Conservation (phyloP, 2,113 vertebrate genomes). For the Aplodontia rufa region DNA sequence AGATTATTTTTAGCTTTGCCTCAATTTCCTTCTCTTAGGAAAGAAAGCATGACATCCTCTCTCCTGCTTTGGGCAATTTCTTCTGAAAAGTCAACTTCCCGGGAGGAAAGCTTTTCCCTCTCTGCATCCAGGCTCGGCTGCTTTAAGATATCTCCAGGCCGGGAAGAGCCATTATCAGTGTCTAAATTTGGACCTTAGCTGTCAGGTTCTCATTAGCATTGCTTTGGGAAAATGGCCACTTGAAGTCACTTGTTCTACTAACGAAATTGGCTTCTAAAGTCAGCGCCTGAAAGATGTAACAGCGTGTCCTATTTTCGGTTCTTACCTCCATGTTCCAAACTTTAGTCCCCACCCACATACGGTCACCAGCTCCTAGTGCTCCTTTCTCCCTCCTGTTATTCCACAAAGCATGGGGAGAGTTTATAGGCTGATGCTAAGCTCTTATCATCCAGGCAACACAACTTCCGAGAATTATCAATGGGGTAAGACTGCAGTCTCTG, state of each 20-base stretch:
- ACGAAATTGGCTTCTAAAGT: conserved; percentile 30
- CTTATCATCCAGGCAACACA: neutral
- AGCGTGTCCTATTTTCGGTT: neutral
- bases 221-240: conserved; percentile 48
- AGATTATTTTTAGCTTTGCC: conserved; percentile 24
- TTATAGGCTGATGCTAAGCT: neutral
- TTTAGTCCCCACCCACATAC: accelerated
- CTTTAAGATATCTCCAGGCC: conserved; percentile 48
- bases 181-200: conserved; percentile 66
- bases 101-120: conserved; percentile 40
- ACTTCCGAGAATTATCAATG: neutral
- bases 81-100: conserved; percentile 61
- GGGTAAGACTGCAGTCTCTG: neutral
- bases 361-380: neutral
- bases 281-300: neutral
- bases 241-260: conserved; percentile 45
- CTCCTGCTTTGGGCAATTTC: conserved; percentile 1
- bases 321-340: accelerated
- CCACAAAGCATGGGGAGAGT: neutral
- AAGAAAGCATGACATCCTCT: neutral
- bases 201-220: conserved; percentile 58
- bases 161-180: conserved; percentile 40
- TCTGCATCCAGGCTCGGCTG: conserved; percentile 21
- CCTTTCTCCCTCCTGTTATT: neutral
- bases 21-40: conserved; percentile 34